Percentiles rank a stretch among this genome's conserved stretches.
Conservation (phyloP, 2,888 invertebrate genomes). For the Eilema depressum region DNA sequence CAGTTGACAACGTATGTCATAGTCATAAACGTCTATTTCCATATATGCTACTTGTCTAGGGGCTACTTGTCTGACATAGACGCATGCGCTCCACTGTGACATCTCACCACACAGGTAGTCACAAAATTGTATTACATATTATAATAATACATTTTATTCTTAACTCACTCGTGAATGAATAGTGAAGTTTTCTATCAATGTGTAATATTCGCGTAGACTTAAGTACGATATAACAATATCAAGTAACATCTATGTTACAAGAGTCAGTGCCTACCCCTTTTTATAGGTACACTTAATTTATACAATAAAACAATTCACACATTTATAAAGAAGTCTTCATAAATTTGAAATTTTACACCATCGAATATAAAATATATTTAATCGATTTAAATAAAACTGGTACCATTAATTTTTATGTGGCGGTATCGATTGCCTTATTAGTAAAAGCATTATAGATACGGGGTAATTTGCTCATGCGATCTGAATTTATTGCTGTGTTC, state of each 20-base stretch:
- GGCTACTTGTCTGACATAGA: no score
- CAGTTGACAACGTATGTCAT: no score
- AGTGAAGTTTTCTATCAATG: neutral
- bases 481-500: constrained; percentile 41
- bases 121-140: neutral
- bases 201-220: neutral
- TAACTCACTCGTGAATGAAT: neutral
- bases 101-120: neutral
- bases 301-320: constrained; percentile 1
- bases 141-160: neutral
- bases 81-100: no score
- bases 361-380: constrained; percentile 2
- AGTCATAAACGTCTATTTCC: no score
- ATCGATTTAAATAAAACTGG: constrained; percentile 25
- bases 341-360: neutral
- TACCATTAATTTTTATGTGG: constrained; percentile 36
- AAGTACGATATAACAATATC: neutral
- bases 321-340: neutral
- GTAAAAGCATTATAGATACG: constrained; percentile 28
- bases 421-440: constrained; percentile 29
- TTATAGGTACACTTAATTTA: neutral
- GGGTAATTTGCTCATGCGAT: constrained; percentile 20
- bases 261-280: neutral
- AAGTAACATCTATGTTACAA: neutral
- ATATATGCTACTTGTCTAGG: no score